Evolutionary conservation across 2,113 vertebrate species (phyloP).

Genomic region (Rhinogobius similis): DNA sequence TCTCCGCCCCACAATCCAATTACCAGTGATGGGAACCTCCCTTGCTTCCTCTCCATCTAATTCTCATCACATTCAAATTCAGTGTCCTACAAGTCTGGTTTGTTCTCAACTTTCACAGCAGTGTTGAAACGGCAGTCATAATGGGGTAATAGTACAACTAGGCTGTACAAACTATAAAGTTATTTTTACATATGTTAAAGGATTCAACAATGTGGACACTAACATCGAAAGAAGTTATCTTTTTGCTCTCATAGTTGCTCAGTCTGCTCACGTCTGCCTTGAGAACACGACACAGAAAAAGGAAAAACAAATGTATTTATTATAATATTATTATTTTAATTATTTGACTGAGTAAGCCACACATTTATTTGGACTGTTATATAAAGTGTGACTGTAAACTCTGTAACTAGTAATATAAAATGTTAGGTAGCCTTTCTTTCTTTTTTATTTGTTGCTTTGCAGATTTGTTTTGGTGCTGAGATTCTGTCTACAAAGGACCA

Average conservation of each 20-base stretch:
- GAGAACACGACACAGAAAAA: conserved; percentile 13
- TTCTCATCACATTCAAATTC: conserved; percentile 21
- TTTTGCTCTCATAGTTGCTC: conserved; percentile 1
- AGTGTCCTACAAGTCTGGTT: conserved; percentile 23
- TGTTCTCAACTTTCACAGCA: not conserved
- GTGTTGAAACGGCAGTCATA: not conserved
- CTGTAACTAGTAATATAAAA: conserved; percentile 82
- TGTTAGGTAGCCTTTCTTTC: conserved; percentile 61
- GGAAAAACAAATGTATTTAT: conserved; percentile 36
- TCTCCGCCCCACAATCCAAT: conserved; percentile 64
- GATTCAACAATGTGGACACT: not conserved
- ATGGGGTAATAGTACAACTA: not conserved
- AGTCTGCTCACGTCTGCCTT: not conserved
- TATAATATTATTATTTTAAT: conserved; percentile 31
- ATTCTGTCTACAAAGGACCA: conserved; percentile 47
- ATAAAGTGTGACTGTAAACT: conserved; percentile 73
- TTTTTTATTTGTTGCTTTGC: conserved; percentile 59
- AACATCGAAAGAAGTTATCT: not conserved
- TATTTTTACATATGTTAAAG: not conserved
- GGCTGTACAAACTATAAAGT: not conserved
- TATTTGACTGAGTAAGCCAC: conserved; percentile 41
- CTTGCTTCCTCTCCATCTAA: conserved; percentile 40
- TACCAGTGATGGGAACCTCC: conserved; percentile 51
- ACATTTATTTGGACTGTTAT: conserved; percentile 58
- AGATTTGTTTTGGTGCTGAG: conserved; percentile 62